Percentiles rank a stretch among this genome's conserved stretches.
phyloP scores from a whole-genome alignment of 2,888 invertebrate genomes.

The Anthophora plumipes region DNA sequence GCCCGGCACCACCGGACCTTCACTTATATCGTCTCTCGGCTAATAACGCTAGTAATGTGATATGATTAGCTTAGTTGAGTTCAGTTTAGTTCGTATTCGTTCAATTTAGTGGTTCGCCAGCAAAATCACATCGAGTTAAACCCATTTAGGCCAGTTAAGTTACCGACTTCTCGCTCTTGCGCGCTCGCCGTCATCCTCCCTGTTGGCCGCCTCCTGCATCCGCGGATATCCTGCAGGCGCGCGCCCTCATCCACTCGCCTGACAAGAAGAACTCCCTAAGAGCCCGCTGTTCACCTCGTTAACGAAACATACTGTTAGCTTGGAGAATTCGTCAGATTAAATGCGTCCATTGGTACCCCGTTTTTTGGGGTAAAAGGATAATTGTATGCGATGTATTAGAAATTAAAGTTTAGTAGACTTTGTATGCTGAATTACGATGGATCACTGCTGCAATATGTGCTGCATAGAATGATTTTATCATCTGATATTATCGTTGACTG shows the following conservation, averaged over 20 bases:
- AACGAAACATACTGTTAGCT: too few species aligned
- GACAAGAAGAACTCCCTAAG: neutral
- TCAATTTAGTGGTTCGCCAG: conserved; percentile 84
- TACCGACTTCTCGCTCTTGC: conserved; percentile 76
- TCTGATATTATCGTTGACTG: too few species aligned
- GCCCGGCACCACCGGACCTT: conserved; percentile 83
- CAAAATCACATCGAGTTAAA: conserved; percentile 84
- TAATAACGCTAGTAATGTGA: conserved; percentile 85
- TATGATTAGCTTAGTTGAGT: conserved; percentile 85
- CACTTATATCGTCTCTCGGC: conserved; percentile 84
- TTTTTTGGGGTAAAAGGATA: too few species aligned
- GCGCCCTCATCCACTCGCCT: conserved; percentile 23
- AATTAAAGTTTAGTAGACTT: too few species aligned
- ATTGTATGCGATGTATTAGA: too few species aligned
- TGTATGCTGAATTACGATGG: too few species aligned
- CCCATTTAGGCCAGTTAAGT: conserved; percentile 84
- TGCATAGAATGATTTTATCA: too few species aligned
- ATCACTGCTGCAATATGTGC: too few species aligned
- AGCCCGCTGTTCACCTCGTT: too few species aligned
- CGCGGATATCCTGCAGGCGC: conserved; percentile 53
- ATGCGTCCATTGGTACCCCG: too few species aligned
- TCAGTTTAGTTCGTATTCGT: conserved; percentile 85
- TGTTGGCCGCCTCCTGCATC: conserved; percentile 46
- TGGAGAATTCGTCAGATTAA: too few species aligned
- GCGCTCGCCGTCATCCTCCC: conserved; percentile 45